Base-by-base conservation (phyloP, 2,113 vertebrate genomes). In the Puffinus mauretanicus region DNA sequence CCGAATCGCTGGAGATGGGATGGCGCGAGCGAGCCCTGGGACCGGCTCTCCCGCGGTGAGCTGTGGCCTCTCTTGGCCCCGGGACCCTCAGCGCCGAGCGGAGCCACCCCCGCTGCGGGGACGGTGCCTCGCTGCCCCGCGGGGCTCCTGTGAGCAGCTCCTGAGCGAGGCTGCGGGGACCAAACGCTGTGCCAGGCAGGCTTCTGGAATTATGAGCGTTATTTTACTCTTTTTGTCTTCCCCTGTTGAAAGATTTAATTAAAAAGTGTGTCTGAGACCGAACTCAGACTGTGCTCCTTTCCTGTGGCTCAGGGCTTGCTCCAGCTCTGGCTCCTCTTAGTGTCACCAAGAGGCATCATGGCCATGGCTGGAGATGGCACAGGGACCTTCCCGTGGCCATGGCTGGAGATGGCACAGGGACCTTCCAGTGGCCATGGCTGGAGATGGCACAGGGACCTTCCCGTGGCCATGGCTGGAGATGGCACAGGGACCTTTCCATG, bases 1-100 rank as follows among this genome's bases (percentile, higher is more conserved):
- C 13, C 1, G 0, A 7, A 6, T 18, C 1, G 4, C 73, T 58
- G 46, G 40, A 12, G 36, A 26, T 9, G 76, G 82, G 49, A 66
- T 0, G 2, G 14, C 2, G 2, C 0, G 3, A 77, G 13, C 0
- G 2, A 72, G 61, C 38, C 42, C 52, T 34, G 14, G 54, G 10
- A 3, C 58, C 0, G 0, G 52, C 64, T 54, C 27, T 75, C 46
- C 84, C 6, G 0, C 1, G 0, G 24, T 19, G 69, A 77, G 51
- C 58, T 84, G 64, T 15, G 11, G 18, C 25, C 11, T 51, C 61
- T 49, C 62, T 29, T 1, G 1, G 62, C 64, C 72, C 49, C 1
- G 2, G 77, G 79, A 54, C 66, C 54, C 54, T 61, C 11, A 0
- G 76, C 0, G 6, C 67, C 8, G 4, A 34, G 52, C 1, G 0